Conservation (phyloP, 2,888 invertebrate species). For the Drosophila melanocephala region DNA sequence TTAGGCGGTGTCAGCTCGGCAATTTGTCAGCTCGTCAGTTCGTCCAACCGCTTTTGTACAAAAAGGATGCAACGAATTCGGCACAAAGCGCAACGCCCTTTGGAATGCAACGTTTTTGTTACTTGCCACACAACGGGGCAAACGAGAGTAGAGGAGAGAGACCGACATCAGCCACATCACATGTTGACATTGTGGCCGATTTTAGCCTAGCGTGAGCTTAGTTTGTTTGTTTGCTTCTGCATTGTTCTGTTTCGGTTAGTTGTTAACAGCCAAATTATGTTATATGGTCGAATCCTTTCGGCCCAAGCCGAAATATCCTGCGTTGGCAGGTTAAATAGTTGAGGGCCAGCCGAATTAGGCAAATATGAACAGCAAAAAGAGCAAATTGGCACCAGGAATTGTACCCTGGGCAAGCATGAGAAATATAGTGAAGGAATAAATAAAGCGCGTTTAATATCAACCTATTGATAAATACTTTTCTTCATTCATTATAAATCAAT, state of each 20-base stretch:
- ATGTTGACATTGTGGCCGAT: conserved; percentile 53
- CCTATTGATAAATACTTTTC: neutral
- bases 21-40: conserved; percentile 53
- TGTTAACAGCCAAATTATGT: conserved; percentile 73
- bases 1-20: conserved; percentile 29
- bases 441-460: neutral
- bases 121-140: conserved; percentile 19
- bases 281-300: conserved; percentile 55
- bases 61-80: conserved; percentile 34
- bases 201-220: conserved; percentile 20
- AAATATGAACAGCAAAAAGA: conserved; percentile 1
- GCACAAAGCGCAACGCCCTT: conserved; percentile 57
- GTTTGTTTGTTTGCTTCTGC: conserved; percentile 25
- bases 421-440: neutral
- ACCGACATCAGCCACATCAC: conserved; percentile 38
- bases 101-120: conserved; percentile 61
- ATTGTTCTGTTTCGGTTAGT: conserved; percentile 56
- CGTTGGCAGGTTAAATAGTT: conserved; percentile 22
- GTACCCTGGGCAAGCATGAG: neutral
- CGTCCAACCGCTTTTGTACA: conserved; percentile 29
- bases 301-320: neutral
- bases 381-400: conserved; percentile 12
- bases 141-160: no score
- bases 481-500: neutral
- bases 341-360: neutral